Evolutionary conservation across 2,888 invertebrate genomes (phyloP).

Genomic region (Chloroclysta siterata): DNA sequence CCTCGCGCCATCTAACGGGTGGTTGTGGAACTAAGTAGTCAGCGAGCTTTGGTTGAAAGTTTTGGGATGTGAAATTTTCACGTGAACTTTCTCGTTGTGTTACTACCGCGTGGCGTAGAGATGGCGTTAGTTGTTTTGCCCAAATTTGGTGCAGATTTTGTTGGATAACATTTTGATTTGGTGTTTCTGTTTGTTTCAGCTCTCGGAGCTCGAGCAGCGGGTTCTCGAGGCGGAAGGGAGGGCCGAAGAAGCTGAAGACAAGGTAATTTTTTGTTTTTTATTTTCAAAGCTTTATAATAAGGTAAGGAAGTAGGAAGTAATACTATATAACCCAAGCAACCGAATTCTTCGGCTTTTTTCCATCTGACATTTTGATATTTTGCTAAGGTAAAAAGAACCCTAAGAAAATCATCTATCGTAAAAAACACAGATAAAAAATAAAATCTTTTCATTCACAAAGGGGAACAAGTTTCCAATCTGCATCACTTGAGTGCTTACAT

Average conservation of each 20-base stretch:
- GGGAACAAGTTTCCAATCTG: slow-evolving; percentile 6
- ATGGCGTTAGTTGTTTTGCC: slow-evolving; percentile 60
- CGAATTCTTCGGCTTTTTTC: no score
- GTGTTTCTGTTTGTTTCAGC: slow-evolving; percentile 86
- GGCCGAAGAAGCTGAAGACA: slow-evolving; percentile 97
- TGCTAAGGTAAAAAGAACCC: background rate
- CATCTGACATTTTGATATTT: background rate
- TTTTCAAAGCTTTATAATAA: background rate
- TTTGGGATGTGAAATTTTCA: slow-evolving; percentile 12
- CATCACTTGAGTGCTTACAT: slow-evolving; percentile 19
- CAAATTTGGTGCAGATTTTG: background rate
- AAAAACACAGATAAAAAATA: background rate
- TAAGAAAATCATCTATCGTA: background rate
- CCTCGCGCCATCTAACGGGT: slow-evolving; percentile 74
- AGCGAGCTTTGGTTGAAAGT: slow-evolving; percentile 38
- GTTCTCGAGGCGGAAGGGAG: slow-evolving; percentile 96
- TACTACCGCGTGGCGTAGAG: slow-evolving; percentile 46
- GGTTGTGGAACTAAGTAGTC: slow-evolving; percentile 53
- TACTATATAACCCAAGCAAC: no score
- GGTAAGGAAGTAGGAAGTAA: no score
- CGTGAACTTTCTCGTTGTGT: slow-evolving; percentile 29
- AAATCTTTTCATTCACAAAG: background rate
- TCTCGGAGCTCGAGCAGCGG: slow-evolving; percentile 96
- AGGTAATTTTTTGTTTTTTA: slow-evolving; percentile 85
- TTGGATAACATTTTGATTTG: slow-evolving; percentile 2